A percentile compares a stretch with the other conserved stretches of the same genome.
Conservation (phyloP, 2,113 vertebrate species). For the Edolisoma coerulescens region DNA sequence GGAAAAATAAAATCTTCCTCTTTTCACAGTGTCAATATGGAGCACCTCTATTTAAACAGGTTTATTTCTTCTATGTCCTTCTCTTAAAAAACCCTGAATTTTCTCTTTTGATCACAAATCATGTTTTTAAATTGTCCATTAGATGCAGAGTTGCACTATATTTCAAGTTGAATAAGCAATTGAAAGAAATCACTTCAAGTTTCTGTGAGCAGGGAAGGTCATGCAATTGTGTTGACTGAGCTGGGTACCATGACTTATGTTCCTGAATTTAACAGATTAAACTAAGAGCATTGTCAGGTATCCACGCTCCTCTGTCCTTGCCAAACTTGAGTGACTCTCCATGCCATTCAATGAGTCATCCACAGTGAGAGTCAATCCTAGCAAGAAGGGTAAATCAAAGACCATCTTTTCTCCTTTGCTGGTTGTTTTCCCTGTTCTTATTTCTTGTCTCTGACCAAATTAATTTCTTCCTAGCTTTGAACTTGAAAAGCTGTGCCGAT, state of each 20-base stretch:
- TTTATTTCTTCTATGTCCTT: background rate
- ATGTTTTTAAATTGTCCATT: background rate
- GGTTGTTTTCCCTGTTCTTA: background rate
- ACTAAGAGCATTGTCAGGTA: background rate
- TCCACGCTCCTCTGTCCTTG: background rate
- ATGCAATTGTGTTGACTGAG: background rate
- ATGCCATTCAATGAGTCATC: background rate
- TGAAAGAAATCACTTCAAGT: background rate
- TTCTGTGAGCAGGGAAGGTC: background rate
- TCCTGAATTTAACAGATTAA: background rate
- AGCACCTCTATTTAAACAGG: background rate
- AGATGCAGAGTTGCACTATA: background rate
- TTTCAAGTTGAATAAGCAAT: background rate
- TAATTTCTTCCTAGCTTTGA: conserved; percentile 83
- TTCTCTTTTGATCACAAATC: background rate
- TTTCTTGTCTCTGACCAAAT: background rate
- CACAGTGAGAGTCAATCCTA: background rate
- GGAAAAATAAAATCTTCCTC: background rate
- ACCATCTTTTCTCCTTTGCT: background rate
- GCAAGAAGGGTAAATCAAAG: background rate
- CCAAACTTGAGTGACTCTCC: background rate
- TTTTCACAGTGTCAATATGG: background rate
- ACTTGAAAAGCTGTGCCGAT: conserved; percentile 93
- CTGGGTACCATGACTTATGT: background rate
- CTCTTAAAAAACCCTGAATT: background rate